These are phyloP conservation scores for Mesochorus sp. DNA, from an alignment of 2,888 invertebrate genomes.

Conservation along the genomic window DNA sequence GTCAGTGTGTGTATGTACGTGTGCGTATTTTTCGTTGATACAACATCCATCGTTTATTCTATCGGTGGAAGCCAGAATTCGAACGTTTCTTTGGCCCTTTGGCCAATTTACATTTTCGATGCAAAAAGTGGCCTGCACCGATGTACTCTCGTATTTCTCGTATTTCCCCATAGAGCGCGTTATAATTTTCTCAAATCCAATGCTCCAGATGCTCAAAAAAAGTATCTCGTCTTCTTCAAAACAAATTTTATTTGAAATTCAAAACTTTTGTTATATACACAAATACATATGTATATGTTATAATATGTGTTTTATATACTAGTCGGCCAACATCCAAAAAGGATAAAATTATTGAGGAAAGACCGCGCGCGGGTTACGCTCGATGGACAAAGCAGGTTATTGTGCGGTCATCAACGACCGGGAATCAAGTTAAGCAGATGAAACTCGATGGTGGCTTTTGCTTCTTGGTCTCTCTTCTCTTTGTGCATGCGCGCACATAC, in stretches of 20 bases:
- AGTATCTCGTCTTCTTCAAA: too few species aligned
- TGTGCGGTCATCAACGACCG: constrained; percentile 43
- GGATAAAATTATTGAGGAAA: constrained; percentile 20
- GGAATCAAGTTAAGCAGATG: constrained; percentile 60
- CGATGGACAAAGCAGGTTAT: constrained; percentile 52
- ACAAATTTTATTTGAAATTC: too few species aligned
- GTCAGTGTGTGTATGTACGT: neutral
- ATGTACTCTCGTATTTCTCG: constrained; percentile 9
- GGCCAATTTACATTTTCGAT: neutral
- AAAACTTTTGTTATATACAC: too few species aligned
- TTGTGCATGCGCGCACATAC: neutral
- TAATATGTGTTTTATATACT: neutral
- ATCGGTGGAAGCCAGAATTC: too few species aligned
- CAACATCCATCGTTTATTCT: neutral
- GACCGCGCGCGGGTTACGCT: neutral
- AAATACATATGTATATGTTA: too few species aligned
- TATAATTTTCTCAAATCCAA: neutral
- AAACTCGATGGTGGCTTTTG: constrained; percentile 46
- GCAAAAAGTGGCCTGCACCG: neutral
- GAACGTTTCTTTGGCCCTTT: neutral
- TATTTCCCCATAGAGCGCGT: too few species aligned
- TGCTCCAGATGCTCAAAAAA: neutral
- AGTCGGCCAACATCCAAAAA: neutral
- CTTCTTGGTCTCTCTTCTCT: constrained; percentile 23
- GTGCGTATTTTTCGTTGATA: neutral